These are phyloP conservation scores for Reticulitermes speratus DNA, from an alignment of 1,140 invertebrate species.

Conservation along the genomic window DNA sequence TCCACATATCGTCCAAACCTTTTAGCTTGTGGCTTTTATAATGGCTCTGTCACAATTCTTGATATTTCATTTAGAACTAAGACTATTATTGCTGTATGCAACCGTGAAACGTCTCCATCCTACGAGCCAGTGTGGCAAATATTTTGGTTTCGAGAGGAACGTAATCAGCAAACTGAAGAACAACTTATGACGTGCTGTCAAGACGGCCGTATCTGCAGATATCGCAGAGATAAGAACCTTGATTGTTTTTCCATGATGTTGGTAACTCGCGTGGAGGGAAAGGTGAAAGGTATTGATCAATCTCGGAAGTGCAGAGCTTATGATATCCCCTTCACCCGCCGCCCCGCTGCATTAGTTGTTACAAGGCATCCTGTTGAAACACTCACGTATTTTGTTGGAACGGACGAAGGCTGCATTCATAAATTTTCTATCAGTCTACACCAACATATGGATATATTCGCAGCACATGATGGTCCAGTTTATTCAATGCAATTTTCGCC, in stretches of 20 bases:
- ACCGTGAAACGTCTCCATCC: slow-evolving; percentile 54
- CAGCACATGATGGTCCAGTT: slow-evolving; percentile 77
- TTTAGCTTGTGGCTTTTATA: slow-evolving; percentile 74
- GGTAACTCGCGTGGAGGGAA: slow-evolving; percentile 60
- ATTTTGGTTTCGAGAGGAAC: slow-evolving; percentile 21
- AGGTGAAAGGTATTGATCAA: slow-evolving; percentile 48
- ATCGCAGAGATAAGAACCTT: slow-evolving; percentile 50
- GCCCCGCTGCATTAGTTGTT: slow-evolving; percentile 60
- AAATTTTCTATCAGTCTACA: slow-evolving; percentile 67
- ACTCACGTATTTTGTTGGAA: slow-evolving; percentile 75
- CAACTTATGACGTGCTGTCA: slow-evolving; percentile 53
- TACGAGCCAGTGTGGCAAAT: slow-evolving; percentile 68
- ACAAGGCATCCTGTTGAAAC: slow-evolving; percentile 63
- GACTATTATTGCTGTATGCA: slow-evolving; percentile 54
- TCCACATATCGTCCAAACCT: slow-evolving; percentile 67
- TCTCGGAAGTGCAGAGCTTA: slow-evolving; percentile 49
- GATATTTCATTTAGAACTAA: slow-evolving; percentile 60
- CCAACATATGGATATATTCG: slow-evolving; percentile 67
- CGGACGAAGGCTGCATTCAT: slow-evolving; percentile 79
- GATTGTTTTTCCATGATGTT: slow-evolving; percentile 60
- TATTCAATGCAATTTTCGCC: slow-evolving; percentile 76
- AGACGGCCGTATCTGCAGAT: slow-evolving; percentile 55
- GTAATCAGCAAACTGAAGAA: slow-evolving; percentile 36
- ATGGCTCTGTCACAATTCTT: slow-evolving; percentile 72
- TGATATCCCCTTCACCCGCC: slow-evolving; percentile 54